phyloP scores from a whole-genome alignment of 2,888 invertebrate species.

The Harpalus rubripes region DNA sequence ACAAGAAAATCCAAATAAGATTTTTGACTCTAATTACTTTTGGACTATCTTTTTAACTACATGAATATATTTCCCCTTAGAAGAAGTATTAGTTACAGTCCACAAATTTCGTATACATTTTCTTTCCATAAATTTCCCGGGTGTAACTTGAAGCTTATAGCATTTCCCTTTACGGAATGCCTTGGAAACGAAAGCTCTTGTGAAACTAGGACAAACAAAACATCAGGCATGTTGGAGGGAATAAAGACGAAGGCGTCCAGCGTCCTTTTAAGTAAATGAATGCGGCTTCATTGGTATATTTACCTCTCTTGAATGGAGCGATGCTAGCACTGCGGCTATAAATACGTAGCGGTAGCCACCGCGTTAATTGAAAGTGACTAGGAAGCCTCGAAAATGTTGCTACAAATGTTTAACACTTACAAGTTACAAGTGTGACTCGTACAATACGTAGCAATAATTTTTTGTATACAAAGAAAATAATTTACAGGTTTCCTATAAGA shows the following conservation, averaged over 20 bases:
- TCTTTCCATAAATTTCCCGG: neutral
- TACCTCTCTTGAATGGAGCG: slow-evolving; percentile 33
- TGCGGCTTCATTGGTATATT: slow-evolving; percentile 33
- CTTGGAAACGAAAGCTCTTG: neutral
- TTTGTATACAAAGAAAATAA: too few relatives aligned
- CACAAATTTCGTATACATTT: slow-evolving; percentile 3
- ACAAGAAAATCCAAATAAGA: too few relatives aligned
- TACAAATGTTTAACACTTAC: slow-evolving; percentile 36
- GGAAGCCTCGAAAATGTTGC: slow-evolving; percentile 35
- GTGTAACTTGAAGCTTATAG: neutral
- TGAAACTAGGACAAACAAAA: neutral
- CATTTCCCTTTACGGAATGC: neutral
- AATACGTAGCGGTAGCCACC: slow-evolving; percentile 14
- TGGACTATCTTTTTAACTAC: neutral
- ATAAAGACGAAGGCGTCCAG: neutral
- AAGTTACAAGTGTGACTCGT: slow-evolving; percentile 7
- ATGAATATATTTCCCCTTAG: neutral
- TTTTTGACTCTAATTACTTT: too few relatives aligned
- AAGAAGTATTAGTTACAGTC: neutral
- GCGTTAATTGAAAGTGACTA: slow-evolving; percentile 30
- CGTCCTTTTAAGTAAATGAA: slow-evolving; percentile 46
- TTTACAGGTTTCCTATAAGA: too few relatives aligned
- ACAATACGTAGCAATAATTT: too few relatives aligned
- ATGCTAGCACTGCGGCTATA: slow-evolving; percentile 19
- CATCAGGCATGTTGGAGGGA: neutral